These are phyloP conservation scores for Turritopsis rubra DNA, from an alignment of 30 jellyfish, hydroid and myxozoan species.

Conservation along the genomic window DNA sequence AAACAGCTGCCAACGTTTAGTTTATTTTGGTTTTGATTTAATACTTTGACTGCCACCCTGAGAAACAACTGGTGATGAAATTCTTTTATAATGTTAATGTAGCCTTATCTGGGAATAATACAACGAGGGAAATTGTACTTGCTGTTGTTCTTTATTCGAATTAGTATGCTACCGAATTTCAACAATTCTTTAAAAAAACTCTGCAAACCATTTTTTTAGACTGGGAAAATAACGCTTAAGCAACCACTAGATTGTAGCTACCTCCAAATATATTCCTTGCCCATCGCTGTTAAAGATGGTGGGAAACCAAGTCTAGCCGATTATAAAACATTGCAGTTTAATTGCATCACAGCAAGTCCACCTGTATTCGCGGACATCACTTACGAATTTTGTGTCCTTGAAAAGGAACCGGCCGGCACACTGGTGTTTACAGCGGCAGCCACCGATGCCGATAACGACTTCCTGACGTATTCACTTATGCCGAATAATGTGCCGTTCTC, in stretches of 20 bases:
- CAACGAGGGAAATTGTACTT: no score
- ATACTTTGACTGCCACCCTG: no score
- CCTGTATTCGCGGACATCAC: slow-evolving; percentile 5
- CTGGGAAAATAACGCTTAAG: neutral
- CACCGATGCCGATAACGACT: slow-evolving; percentile 52
- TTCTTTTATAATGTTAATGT: no score
- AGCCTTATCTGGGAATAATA: no score
- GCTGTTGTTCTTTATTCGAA: no score
- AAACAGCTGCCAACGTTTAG: no score
- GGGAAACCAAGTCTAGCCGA: slow-evolving; percentile 29
- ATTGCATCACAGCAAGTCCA: neutral
- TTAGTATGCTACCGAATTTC: no score
- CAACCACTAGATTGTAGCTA: neutral
- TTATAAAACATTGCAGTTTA: neutral
- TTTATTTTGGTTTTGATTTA: no score
- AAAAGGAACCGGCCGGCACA: slow-evolving; percentile 32
- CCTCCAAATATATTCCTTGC: neutral
- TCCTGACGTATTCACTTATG: slow-evolving; percentile 32
- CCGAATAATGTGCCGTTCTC: slow-evolving; percentile 38
- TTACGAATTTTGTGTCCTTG: slow-evolving; percentile 24
- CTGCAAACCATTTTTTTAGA: no score
- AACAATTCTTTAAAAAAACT: no score
- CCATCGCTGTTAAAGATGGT: slow-evolving; percentile 41
- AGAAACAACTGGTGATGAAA: no score
- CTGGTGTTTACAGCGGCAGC: slow-evolving; percentile 51